phyloP scores from a whole-genome alignment of 2,113 vertebrate species.

The Egretta garzetta region DNA sequence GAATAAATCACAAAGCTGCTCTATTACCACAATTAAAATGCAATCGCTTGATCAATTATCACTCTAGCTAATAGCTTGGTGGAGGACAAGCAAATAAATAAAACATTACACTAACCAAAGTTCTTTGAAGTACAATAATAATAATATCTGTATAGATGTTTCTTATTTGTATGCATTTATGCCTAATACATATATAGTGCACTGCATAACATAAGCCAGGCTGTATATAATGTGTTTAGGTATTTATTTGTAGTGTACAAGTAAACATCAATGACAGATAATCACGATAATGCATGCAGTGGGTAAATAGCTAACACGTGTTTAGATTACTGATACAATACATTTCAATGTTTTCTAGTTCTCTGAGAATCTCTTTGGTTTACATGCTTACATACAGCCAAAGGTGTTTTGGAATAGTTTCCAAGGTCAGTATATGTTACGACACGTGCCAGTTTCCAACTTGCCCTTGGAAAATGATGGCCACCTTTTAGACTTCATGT shows the following conservation, averaged over 20 bases:
- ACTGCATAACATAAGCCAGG: not conserved
- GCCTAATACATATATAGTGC: not conserved
- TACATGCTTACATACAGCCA: not conserved
- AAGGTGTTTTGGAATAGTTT: not conserved
- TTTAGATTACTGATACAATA: not conserved
- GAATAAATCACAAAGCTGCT: conserved; percentile 56
- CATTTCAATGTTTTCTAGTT: not conserved
- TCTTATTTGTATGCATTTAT: not conserved
- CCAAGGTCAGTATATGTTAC: conserved; percentile 25
- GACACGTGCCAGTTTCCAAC: not conserved
- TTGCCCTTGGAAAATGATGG: conserved; percentile 42
- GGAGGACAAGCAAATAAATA: conserved; percentile 53
- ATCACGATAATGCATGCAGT: not conserved
- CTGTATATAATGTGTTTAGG: not conserved
- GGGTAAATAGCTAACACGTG: not conserved
- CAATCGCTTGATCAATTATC: conserved; percentile 56
- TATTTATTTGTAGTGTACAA: not conserved
- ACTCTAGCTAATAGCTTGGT: conserved; percentile 42
- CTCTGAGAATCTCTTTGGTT: not conserved
- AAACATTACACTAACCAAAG: conserved; percentile 3
- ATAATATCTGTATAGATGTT: not conserved
- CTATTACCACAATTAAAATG: conserved; percentile 58
- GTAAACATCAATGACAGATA: not conserved
- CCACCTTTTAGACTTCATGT: not conserved
- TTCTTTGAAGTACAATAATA: not conserved